Base-by-base conservation (phyloP, 2,113 vertebrate genomes). In the Pyxicephalus adspersus region DNA sequence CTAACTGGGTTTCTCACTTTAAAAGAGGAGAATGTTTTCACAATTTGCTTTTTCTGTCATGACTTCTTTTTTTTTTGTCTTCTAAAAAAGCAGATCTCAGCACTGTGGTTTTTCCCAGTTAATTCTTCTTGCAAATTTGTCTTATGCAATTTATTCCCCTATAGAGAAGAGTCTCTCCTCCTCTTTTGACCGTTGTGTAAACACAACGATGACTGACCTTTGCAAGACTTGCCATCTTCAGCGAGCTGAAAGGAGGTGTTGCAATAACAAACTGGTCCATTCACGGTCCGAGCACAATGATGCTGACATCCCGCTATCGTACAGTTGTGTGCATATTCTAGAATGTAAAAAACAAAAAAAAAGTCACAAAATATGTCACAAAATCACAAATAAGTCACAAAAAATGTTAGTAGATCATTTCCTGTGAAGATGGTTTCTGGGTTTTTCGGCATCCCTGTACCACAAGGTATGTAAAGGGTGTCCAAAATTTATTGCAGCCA, bases 211-310 rank as follows among this genome's bases (percentile, higher is more conserved):
- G n/a, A 85, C 93, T 77, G 20, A 98, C 97, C 97, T 95, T 94
- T 95, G 87, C 97, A 98, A 31, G 86, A 91, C 90, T 93, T 95
- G 65, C 93, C 86, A 25, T 98, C 95, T 72, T 93, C 91, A 6
- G 94, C 93, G 3, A 98, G 91, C 83, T 97, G 96, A 80, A 95
- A 98, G 79, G 94, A 95, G 76, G 60, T 89, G 87, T 89, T 90
- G 87, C 97, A 98, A 90, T 97, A 98, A 89, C 97, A 98, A 77
- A 84, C 84, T 0, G 95, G 94, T 13, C 96, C 96, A 0, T 80
- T 87, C 23, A 93, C 89, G 0, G 95, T 98, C 0, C 94, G 92
- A 3, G 94, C 94, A 3, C 97, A 98, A 84, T 94, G 90, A 86
- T 94, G 92, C 87, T 95, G 91, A 88, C 97, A 98, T 28, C 79